Percentiles rank a stretch among this genome's conserved stretches.
phyloP scores from a whole-genome alignment of 2,113 vertebrate genomes.

The Dipodomys spectabilis region DNA sequence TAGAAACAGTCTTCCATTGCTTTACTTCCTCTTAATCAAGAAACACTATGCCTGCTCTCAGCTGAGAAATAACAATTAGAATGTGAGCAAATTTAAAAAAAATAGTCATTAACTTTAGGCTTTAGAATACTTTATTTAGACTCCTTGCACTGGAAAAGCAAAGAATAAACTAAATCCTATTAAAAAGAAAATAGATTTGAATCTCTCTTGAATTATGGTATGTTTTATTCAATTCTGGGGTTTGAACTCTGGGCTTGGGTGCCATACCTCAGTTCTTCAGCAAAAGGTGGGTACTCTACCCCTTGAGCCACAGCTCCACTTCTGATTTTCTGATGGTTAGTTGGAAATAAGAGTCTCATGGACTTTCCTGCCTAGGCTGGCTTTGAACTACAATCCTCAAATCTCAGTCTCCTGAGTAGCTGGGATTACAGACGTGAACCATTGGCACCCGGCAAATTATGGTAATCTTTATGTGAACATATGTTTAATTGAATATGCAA shows the following conservation, averaged over 20 bases:
- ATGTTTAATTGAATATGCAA: not conserved
- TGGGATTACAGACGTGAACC: too few species aligned
- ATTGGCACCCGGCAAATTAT: not conserved
- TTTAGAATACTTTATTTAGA: not conserved
- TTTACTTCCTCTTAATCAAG: not conserved
- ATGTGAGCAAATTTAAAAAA: not conserved
- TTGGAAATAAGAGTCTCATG: too few species aligned
- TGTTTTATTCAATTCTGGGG: not conserved
- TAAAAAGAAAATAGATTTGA: slow-evolving; percentile 4
- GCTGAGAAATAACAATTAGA: not conserved
- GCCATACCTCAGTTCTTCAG: too few species aligned
- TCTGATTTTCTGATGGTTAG: too few species aligned
- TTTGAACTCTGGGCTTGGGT: too few species aligned
- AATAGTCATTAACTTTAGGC: not conserved
- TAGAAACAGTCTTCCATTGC: not conserved
- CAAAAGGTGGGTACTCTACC: too few species aligned
- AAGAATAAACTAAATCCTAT: not conserved
- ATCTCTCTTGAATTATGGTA: not conserved
- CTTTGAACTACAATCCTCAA: too few species aligned
- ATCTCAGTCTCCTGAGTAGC: too few species aligned
- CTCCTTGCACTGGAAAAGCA: not conserved
- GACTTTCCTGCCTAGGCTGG: too few species aligned
- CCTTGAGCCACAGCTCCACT: too few species aligned
- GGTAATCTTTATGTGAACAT: not conserved
- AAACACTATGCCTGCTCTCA: not conserved